These are phyloP conservation scores for Drosophila lacteicornis DNA, from an alignment of 1,140 invertebrate genomes.

Conservation along the genomic window DNA sequence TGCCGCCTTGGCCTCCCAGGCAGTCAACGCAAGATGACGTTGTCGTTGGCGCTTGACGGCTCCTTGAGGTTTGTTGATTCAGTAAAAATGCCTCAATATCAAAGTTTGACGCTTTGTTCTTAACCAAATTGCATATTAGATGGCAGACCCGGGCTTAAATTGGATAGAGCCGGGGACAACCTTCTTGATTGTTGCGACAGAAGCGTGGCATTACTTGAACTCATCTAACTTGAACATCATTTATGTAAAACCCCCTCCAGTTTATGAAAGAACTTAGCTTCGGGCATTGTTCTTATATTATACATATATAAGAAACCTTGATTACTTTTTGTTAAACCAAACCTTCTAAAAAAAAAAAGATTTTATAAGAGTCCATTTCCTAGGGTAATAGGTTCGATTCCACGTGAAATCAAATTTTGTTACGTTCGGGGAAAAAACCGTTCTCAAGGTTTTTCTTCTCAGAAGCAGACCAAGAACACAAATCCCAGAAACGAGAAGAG, in stretches of 20 bases:
- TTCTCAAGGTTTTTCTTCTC: too few species aligned
- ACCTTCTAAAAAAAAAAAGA: too few species aligned
- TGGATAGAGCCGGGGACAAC: conserved; percentile 27
- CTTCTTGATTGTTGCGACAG: conserved; percentile 2
- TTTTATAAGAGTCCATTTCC: background rate
- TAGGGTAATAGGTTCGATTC: too few species aligned
- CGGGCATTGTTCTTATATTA: background rate
- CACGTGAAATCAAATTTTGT: too few species aligned
- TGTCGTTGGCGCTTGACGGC: conserved; percentile 36
- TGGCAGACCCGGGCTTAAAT: conserved; percentile 33
- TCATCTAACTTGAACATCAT: conserved; percentile 7
- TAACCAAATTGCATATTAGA: conserved; percentile 53
- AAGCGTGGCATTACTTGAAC: conserved; percentile 17
- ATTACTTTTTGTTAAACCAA: background rate
- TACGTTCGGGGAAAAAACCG: too few species aligned
- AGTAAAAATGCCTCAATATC: conserved; percentile 50
- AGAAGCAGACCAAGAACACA: too few species aligned
- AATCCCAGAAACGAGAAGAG: too few species aligned
- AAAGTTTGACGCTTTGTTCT: conserved; percentile 49
- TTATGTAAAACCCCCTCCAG: background rate
- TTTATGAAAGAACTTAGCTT: conserved; percentile 4
- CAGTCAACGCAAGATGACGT: conserved; percentile 66
- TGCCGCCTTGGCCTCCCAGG: conserved; percentile 41
- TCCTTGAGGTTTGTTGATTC: conserved; percentile 56
- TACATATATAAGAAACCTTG: background rate